phyloP scores from a whole-genome alignment of 2,797 vertebrate genomes.

The Podarcis lilfordi region DNA sequence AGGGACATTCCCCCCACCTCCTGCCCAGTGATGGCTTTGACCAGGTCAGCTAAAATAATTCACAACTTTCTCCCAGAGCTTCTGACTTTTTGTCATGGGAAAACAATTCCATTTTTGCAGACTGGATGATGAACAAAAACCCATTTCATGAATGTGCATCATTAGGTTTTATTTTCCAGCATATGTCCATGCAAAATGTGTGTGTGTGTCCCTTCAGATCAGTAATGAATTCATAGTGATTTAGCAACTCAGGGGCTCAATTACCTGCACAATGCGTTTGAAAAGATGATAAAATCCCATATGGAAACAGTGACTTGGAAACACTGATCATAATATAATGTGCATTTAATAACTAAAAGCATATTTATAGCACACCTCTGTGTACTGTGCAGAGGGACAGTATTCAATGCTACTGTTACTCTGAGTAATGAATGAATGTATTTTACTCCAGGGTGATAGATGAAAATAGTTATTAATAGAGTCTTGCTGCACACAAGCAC shows the following conservation, averaged over 20 bases:
- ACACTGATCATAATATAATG: conserved; percentile 61
- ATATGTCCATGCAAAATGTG: conserved; percentile 58
- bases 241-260: conserved; percentile 63
- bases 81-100: conserved; percentile 23
- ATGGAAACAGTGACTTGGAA: conserved; percentile 62
- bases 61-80: conserved; percentile 2
- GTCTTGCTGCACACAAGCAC: conserved; percentile 62
- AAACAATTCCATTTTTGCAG: conserved; percentile 27
- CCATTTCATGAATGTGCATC: conserved; percentile 32
- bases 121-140: conserved; percentile 46
- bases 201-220: conserved; percentile 40
- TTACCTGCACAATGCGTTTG: conserved; percentile 66
- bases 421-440: conserved; percentile 56
- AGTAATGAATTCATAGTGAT: conserved; percentile 71
- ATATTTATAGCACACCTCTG: conserved; percentile 60
- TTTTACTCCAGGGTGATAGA: conserved; percentile 58
- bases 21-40: conserved; percentile 33
- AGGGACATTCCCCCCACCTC: neutral
- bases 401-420: conserved; percentile 46
- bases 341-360: conserved; percentile 64
- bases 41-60: conserved; percentile 46
- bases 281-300: conserved; percentile 58
- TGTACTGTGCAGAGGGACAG: conserved; percentile 25
- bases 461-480: conserved; percentile 57
- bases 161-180: conserved; percentile 65